Evolutionary conservation across 2,888 invertebrate species (phyloP).

Genomic region (Neoitamus cyanurus): DNA sequence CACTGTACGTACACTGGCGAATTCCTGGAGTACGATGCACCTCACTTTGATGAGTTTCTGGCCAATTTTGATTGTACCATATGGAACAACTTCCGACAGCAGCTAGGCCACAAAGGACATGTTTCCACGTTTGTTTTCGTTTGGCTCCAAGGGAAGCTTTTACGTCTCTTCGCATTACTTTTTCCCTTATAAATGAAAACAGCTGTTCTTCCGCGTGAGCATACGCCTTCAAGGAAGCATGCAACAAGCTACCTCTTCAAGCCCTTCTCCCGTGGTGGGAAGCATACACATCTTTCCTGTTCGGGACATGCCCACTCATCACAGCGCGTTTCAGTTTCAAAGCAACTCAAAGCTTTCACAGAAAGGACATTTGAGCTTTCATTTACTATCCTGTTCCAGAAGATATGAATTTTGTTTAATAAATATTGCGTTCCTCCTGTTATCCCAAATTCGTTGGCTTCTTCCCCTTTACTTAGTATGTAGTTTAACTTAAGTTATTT

Average conservation of each 20-base stretch:
- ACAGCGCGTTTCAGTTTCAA: not conserved
- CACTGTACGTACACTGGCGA: not conserved
- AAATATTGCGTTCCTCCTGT: too few relatives aligned
- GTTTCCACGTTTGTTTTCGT: slow-evolving; percentile 25
- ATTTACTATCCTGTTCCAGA: too few relatives aligned
- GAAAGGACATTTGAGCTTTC: not conserved
- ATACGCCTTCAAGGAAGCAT: slow-evolving; percentile 27
- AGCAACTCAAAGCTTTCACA: not conserved
- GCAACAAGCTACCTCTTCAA: slow-evolving; percentile 2
- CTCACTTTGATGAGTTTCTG: not conserved
- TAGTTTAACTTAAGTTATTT: too few relatives aligned
- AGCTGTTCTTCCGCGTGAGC: slow-evolving; percentile 35
- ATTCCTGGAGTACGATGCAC: not conserved
- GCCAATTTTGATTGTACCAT: not conserved
- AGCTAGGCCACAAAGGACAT: not conserved
- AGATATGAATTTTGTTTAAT: too few relatives aligned
- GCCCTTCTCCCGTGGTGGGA: not conserved
- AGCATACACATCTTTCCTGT: not conserved
- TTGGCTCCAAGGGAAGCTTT: slow-evolving; percentile 11
- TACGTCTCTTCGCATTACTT: slow-evolving; percentile 6
- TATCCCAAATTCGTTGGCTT: too few relatives aligned
- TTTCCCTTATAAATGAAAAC: slow-evolving; percentile 18
- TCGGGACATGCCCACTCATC: not conserved
- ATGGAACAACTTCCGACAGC: not conserved
- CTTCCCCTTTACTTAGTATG: too few relatives aligned